A percentile compares a stretch with the other conserved stretches of the same genome.
phyloP scores from a whole-genome alignment of 2,797 vertebrate genomes.

The Gymnoscopelus braueri region DNA sequence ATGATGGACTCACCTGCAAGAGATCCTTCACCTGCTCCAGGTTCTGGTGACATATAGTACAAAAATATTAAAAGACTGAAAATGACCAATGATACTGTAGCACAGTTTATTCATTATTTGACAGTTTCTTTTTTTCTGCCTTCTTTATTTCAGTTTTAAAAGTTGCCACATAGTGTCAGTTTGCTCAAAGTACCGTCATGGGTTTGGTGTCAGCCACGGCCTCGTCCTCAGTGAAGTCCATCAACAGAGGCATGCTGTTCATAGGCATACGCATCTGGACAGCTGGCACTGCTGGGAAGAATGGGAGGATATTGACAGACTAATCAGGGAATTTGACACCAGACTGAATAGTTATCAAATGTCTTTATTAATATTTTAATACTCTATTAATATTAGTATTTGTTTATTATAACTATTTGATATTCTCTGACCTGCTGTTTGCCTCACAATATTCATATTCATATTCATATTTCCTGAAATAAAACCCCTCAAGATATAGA shows the following conservation, averaged over 20 bases:
- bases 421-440: background rate
- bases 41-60: conserved; percentile 55
- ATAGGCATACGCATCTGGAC: conserved; percentile 75
- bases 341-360: background rate
- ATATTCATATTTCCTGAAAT: too few species aligned
- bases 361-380: too few species aligned
- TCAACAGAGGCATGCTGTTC: conserved; percentile 71
- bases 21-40: conserved; percentile 82
- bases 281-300: conserved; percentile 29
- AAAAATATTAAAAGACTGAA: background rate
- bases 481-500: too few species aligned
- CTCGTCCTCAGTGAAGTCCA: conserved; percentile 32
- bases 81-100: background rate
- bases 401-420: too few species aligned
- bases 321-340: background rate
- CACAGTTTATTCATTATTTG: background rate
- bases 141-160: background rate
- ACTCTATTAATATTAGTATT: too few species aligned
- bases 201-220: too few species aligned
- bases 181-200: too few species aligned
- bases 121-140: too few species aligned
- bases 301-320: background rate
- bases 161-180: background rate
- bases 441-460: too few species aligned
- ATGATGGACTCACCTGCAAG: conserved; percentile 77